Conservation (phyloP, 2,113 vertebrate species). For the Strigops habroptila region DNA sequence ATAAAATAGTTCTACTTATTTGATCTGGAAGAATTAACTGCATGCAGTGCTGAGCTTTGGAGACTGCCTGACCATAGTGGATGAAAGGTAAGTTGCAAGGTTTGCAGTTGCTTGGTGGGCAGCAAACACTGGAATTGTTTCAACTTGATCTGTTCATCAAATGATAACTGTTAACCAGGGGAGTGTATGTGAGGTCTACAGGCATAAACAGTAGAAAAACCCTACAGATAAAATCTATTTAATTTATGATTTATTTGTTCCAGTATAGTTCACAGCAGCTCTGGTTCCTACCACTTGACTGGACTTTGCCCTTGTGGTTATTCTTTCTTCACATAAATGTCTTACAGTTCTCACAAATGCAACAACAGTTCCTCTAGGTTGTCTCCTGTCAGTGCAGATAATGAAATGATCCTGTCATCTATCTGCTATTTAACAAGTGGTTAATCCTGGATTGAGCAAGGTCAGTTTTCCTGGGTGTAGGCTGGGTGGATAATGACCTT, state of each 20-base stretch:
- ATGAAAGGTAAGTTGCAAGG: not conserved
- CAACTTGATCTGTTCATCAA: not conserved
- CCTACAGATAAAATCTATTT: not conserved
- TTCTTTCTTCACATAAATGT: constrained; percentile 37
- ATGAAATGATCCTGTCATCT: constrained; percentile 66
- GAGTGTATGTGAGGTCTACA: not conserved
- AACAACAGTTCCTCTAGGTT: constrained; percentile 83
- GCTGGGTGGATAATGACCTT: not conserved
- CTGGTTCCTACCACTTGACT: not conserved
- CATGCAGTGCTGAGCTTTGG: not conserved
- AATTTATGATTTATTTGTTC: not conserved
- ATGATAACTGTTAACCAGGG: not conserved
- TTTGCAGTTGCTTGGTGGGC: not conserved
- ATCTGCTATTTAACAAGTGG: constrained; percentile 63
- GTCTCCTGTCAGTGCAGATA: constrained; percentile 78
- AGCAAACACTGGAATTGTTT: not conserved
- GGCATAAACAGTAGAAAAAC: not conserved
- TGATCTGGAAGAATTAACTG: not conserved
- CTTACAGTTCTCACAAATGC: constrained; percentile 73
- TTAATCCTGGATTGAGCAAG: constrained; percentile 69
- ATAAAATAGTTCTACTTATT: not conserved
- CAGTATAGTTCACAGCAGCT: not conserved
- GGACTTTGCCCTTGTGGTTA: not conserved
- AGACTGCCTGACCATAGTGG: not conserved
- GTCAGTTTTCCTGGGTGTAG: constrained; percentile 47